Evolutionary conservation across 2,113 vertebrate species (phyloP).

Genomic region (Synodontis membranacea): DNA sequence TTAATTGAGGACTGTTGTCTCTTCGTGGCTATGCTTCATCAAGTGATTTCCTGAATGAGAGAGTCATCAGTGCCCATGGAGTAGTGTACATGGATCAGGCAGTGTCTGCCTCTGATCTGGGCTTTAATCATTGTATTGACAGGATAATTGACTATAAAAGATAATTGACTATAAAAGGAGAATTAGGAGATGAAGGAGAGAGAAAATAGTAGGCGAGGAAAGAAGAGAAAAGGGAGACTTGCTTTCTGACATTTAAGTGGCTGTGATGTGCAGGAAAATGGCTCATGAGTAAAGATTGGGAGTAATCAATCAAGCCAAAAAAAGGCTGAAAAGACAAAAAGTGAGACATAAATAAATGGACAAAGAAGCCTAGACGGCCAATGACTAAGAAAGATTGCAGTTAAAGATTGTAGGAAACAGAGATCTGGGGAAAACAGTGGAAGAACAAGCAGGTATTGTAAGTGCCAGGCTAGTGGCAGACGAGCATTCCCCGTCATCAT

Average conservation of each 20-base stretch:
- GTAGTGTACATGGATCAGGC: constrained; percentile 3
- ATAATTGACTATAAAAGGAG: constrained; percentile 7
- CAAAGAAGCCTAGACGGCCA: background rate
- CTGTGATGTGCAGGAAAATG: background rate
- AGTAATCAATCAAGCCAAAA: background rate
- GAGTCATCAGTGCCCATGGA: constrained; percentile 4
- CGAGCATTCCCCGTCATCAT: constrained; percentile 58
- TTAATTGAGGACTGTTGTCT: constrained; percentile 7
- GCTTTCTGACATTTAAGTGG: constrained; percentile 17
- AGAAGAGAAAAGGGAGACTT: background rate
- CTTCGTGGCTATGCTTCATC: constrained; percentile 7
- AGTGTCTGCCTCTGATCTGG: constrained; percentile 4
- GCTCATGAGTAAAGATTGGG: background rate
- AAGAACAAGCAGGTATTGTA: constrained; percentile 3
- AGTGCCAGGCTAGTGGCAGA: constrained; percentile 46
- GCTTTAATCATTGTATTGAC: constrained; percentile 11
- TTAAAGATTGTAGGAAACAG: background rate
- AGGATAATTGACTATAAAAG: background rate
- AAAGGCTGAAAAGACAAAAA: background rate
- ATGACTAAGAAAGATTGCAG: background rate
- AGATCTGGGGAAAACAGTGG: constrained; percentile 14
- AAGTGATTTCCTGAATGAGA: constrained; percentile 20
- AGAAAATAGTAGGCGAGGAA: background rate
- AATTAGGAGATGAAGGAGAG: constrained; percentile 11
- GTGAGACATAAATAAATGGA: background rate